Evolutionary conservation across 2,113 vertebrate genomes (phyloP).

Genomic region (Ploceus nigricollis): DNA sequence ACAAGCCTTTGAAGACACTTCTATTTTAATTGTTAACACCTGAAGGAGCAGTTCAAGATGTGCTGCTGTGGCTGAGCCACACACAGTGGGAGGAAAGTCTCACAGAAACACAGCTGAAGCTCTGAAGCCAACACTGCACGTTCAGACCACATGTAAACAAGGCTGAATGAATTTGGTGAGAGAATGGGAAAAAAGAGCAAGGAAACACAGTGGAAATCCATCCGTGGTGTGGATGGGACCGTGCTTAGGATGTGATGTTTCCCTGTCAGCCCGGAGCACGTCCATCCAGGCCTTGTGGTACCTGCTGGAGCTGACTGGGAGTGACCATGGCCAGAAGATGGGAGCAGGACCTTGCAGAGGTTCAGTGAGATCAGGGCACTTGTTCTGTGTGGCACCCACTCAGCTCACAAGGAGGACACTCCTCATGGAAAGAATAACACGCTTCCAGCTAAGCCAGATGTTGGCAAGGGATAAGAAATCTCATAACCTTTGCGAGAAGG

Average conservation of each 20-base stretch:
- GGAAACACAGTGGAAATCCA: accelerated
- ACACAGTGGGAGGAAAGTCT: not conserved
- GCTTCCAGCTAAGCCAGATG: not conserved
- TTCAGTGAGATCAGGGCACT: not conserved
- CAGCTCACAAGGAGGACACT: not conserved
- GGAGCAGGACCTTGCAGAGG: not conserved
- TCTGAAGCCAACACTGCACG: accelerated
- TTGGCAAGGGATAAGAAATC: not conserved
- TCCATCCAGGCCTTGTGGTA: accelerated
- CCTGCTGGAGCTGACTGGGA: not conserved
- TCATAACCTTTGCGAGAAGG: not conserved
- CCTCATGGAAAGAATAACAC: accelerated
- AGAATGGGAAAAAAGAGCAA: not conserved
- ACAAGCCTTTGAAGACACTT: not conserved
- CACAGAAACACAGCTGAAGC: not conserved
- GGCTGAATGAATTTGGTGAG: not conserved
- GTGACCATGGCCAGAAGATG: not conserved
- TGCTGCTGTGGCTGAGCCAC: not conserved
- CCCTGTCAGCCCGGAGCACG: accelerated
- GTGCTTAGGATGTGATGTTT: accelerated
- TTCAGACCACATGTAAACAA: not conserved
- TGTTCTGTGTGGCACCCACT: not conserved
- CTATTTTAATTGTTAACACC: constrained; percentile 26
- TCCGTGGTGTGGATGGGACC: accelerated
- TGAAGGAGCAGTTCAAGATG: not conserved